Conservation (phyloP, 92 coral and sea anemone species). For the Heliopora coerulea region DNA sequence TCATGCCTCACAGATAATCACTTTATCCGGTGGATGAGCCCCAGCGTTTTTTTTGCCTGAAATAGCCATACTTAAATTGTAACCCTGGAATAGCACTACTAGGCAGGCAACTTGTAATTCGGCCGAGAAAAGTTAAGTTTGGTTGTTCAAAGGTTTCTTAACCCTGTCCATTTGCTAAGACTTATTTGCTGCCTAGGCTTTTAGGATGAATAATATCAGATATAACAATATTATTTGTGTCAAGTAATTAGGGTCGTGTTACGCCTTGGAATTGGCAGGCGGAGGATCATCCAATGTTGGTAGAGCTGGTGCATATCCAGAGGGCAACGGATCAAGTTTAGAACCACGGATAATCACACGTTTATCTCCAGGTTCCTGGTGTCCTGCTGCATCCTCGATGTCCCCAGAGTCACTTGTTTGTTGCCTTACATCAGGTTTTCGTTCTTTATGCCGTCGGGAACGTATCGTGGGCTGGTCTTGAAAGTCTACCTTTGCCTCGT, state of each 20-base stretch:
- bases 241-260: not conserved
- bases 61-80: too few species aligned
- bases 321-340: slow-evolving; percentile 1
- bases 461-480: not conserved
- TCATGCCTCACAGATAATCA: too few species aligned
- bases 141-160: too few species aligned
- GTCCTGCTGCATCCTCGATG: not conserved
- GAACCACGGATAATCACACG: not conserved
- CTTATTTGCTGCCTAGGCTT: too few species aligned
- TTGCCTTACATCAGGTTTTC: not conserved
- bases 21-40: too few species aligned
- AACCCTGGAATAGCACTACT: too few species aligned
- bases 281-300: slow-evolving; percentile 4
- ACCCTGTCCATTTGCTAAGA: too few species aligned
- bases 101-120: too few species aligned
- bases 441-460: not conserved
- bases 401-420: not conserved
- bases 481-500: not conserved
- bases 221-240: too few species aligned
- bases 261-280: not conserved
- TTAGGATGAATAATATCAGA: too few species aligned
- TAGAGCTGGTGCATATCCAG: slow-evolving; percentile 16
- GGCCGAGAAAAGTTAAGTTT: too few species aligned
- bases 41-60: too few species aligned
- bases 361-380: not conserved